These are phyloP conservation scores for Coleophora flavipennella DNA, from an alignment of 2,888 invertebrate species.

Conservation along the genomic window DNA sequence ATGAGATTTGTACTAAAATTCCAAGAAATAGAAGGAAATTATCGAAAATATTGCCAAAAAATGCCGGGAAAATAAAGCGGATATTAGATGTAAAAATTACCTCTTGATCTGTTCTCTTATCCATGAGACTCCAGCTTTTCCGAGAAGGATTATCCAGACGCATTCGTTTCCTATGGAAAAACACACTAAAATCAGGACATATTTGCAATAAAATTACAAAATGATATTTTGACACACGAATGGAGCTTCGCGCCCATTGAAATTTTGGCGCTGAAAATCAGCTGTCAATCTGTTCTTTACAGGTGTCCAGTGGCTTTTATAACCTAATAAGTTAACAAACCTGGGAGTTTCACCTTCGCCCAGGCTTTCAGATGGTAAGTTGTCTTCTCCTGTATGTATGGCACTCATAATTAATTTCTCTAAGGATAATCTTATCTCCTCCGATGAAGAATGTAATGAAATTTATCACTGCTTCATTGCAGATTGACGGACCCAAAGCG, in stretches of 20 bases:
- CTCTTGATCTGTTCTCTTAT: constrained; percentile 55
- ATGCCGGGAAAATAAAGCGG: constrained; percentile 29
- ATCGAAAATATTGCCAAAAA: constrained; percentile 35
- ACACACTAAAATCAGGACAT: constrained; percentile 10
- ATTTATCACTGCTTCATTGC: no score
- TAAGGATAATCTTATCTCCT: constrained; percentile 11
- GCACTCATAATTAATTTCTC: constrained; percentile 34
- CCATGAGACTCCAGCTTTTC: constrained; percentile 64
- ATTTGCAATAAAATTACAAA: constrained; percentile 9
- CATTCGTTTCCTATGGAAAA: constrained; percentile 47
- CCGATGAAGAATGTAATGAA: constrained; percentile 1
- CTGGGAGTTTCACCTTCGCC: constrained; percentile 46
- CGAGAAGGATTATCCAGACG: constrained; percentile 39
- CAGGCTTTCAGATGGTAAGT: constrained; percentile 21
- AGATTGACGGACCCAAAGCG: no score
- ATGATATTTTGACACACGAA: constrained; percentile 12
- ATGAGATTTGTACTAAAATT: background rate
- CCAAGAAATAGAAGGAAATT: constrained; percentile 14
- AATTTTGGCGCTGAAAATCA: constrained; percentile 64
- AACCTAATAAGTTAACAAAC: constrained; percentile 28
- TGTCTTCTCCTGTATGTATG: constrained; percentile 34
- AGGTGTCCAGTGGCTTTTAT: background rate
- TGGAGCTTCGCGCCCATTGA: constrained; percentile 49
- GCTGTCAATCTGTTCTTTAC: constrained; percentile 48
- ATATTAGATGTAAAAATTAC: constrained; percentile 31